Percentiles rank a stretch among this genome's conserved stretches.
These are phyloP conservation scores for Etheostoma spectabile DNA, from an alignment of 2,113 vertebrate genomes.

Conservation along the genomic window DNA sequence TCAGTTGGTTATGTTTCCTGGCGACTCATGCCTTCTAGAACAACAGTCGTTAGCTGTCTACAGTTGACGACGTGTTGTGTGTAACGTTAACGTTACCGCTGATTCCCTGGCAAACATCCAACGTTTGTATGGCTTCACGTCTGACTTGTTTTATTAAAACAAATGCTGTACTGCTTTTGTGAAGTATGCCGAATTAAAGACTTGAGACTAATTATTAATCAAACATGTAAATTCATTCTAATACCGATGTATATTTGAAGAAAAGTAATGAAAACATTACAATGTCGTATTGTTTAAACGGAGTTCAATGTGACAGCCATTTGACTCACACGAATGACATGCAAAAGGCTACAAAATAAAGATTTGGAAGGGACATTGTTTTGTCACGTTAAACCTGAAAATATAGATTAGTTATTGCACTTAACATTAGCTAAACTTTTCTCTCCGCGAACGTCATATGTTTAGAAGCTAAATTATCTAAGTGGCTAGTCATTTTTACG, in stretches of 20 bases:
- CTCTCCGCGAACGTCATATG: not conserved
- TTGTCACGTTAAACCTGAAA: not conserved
- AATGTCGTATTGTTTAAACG: not conserved
- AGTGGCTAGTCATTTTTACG: not conserved
- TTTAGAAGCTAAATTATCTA: constrained; percentile 21
- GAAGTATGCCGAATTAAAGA: not conserved
- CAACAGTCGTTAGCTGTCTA: not conserved
- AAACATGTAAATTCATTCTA: not conserved
- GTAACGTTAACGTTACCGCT: constrained; percentile 8
- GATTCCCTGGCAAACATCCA: not conserved
- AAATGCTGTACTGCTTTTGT: not conserved
- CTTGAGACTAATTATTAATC: not conserved
- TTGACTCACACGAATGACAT: not conserved
- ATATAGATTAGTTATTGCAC: not conserved
- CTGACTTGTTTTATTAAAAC: not conserved
- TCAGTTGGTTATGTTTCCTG: not conserved
- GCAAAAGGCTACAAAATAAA: not conserved
- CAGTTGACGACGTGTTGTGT: not conserved
- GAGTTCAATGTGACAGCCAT: not conserved
- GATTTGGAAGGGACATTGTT: not conserved
- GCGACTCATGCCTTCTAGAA: constrained; percentile 31
- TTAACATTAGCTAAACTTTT: not conserved
- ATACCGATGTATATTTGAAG: rapidly evolving
- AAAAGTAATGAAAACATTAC: rapidly evolving
- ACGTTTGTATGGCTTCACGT: not conserved